phyloP scores from a whole-genome alignment of 35 echinoderm and acorn worm species.

The Chiridota heheva region DNA sequence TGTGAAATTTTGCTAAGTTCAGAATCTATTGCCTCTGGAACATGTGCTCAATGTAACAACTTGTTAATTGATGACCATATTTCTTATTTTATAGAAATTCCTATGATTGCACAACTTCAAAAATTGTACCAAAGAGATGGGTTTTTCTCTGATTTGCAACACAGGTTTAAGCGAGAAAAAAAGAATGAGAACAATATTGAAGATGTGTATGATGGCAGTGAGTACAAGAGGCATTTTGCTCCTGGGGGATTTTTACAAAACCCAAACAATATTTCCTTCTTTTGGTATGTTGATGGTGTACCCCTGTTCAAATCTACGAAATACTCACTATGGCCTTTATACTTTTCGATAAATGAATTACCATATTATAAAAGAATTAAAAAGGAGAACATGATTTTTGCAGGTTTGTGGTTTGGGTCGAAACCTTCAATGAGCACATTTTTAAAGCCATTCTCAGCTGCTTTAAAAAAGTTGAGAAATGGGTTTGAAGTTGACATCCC shows the following conservation, averaged over 20 bases:
- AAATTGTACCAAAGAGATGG: background rate
- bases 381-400: constrained; percentile 8
- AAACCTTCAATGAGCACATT: constrained; percentile 36
- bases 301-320: constrained; percentile 29
- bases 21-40: background rate
- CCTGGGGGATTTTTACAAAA: background rate
- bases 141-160: background rate
- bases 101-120: background rate
- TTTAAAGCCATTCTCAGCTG: constrained; percentile 17
- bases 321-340: constrained; percentile 35
- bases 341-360: constrained; percentile 43
- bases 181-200: constrained; percentile 7
- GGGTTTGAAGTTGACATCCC: background rate
- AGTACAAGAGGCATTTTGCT: background rate
- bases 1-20: background rate
- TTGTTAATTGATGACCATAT: background rate
- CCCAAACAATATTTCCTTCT: constrained; percentile 18
- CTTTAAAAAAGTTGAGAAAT: background rate
- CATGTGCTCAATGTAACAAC: no score
- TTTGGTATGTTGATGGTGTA: constrained; percentile 35
- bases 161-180: constrained; percentile 15
- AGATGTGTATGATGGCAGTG: constrained; percentile 43
- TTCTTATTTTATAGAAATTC: constrained; percentile 11
- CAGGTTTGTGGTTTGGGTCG: constrained; percentile 30
- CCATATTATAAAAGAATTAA: constrained; percentile 10